A percentile compares a stretch with the other conserved stretches of the same genome.
Evolutionary conservation across 2,797 vertebrate genomes (phyloP).

Genomic region (Chelon auratus): DNA sequence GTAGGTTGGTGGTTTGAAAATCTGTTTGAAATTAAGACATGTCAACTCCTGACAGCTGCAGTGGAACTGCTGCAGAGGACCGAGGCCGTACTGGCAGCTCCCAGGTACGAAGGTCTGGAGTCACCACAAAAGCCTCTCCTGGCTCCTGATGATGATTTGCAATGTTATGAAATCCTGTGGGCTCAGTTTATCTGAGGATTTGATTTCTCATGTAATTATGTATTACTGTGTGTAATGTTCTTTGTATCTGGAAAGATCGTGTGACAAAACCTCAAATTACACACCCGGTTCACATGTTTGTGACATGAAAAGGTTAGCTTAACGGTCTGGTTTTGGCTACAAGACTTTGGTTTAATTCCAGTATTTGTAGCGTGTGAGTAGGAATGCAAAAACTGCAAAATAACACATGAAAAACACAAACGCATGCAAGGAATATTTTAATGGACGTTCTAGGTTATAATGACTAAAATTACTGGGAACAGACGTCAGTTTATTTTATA

Average conservation of each 20-base stretch:
- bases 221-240: slow-evolving; percentile 22
- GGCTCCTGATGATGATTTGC: neutral
- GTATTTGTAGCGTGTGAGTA: slow-evolving; percentile 10
- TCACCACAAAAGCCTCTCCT: slow-evolving; percentile 19
- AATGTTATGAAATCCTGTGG: slow-evolving; percentile 16
- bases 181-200: slow-evolving; percentile 13
- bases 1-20: slow-evolving; percentile 23
- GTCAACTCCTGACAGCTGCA: slow-evolving; percentile 8
- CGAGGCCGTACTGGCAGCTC: slow-evolving; percentile 47
- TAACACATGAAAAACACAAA: slow-evolving; percentile 21
- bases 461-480: slow-evolving; percentile 5
- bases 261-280: slow-evolving; percentile 34
- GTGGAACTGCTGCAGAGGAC: slow-evolving; percentile 11
- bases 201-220: slow-evolving; percentile 21
- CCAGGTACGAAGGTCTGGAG: slow-evolving; percentile 42
- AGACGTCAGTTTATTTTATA: slow-evolving; percentile 10
- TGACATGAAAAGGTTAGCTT: slow-evolving; percentile 12
- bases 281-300: slow-evolving; percentile 22
- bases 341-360: slow-evolving; percentile 11
- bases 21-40: slow-evolving; percentile 23
- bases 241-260: slow-evolving; percentile 20
- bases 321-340: slow-evolving; percentile 33
- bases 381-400: slow-evolving; percentile 9
- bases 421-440: neutral
- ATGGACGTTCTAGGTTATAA: slow-evolving; percentile 1